phyloP scores from a whole-genome alignment of 1,140 invertebrate species.

The Riptortus pedestris region DNA sequence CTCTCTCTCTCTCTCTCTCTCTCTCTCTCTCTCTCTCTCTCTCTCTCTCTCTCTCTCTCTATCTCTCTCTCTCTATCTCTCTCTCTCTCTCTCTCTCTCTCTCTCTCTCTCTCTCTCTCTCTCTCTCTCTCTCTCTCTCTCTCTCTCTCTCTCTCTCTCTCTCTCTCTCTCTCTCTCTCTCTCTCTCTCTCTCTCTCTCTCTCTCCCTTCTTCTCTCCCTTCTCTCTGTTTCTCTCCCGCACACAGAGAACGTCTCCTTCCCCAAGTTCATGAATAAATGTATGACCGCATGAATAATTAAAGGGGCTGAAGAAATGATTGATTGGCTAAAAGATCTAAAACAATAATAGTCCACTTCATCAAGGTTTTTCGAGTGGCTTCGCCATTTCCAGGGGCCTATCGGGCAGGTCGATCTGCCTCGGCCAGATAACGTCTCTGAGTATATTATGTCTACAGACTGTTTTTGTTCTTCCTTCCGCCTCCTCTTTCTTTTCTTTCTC shows the following conservation, averaged over 20 bases:
- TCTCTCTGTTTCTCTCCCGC: neutral
- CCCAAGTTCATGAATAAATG: slow-evolving; percentile 7
- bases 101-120: slow-evolving; percentile 1
- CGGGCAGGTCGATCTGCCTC: too few species aligned
- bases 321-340: slow-evolving; percentile 1
- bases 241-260: too few species aligned
- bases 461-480: too few species aligned
- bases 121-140: slow-evolving; percentile 1
- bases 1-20: too few species aligned
- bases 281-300: slow-evolving; percentile 5
- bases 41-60: too few species aligned
- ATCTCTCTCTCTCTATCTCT: too few species aligned
- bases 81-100: too few species aligned
- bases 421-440: too few species aligned
- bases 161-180: neutral
- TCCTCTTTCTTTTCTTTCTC: too few species aligned
- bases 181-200: neutral
- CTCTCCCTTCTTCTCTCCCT: neutral
- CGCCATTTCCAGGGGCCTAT: too few species aligned
- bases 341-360: slow-evolving; percentile 1
- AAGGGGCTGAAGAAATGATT: slow-evolving; percentile 1
- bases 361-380: neutral
- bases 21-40: too few species aligned
- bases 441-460: too few species aligned
- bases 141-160: slow-evolving; percentile 10